Evolutionary conservation across 2,113 vertebrate genomes (phyloP).

Genomic region (Aspiorhynchus laticeps): DNA sequence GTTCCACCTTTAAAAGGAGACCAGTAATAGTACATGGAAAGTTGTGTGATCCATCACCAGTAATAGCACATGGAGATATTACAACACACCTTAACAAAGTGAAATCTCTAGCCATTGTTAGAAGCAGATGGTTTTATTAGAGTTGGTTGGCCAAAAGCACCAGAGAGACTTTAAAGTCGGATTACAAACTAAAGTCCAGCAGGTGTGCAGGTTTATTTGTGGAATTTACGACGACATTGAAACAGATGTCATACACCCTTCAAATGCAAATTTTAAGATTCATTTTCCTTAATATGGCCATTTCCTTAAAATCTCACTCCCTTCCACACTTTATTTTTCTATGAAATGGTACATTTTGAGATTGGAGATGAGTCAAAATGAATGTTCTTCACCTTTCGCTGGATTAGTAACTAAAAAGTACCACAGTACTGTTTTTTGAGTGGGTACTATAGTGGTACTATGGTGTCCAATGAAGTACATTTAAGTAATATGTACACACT

Average conservation of each 20-base stretch:
- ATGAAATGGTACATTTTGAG: neutral
- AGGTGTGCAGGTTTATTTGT: constrained; percentile 25
- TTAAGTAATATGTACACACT: neutral
- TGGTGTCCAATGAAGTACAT: no score
- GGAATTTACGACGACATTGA: neutral
- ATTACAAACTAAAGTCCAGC: constrained; percentile 27
- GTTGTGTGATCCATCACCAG: constrained; percentile 15
- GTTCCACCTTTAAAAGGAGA: neutral
- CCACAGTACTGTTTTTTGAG: neutral
- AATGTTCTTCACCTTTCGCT: neutral
- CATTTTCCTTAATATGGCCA: neutral
- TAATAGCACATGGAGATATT: constrained; percentile 8
- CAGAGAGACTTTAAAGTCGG: constrained; percentile 19
- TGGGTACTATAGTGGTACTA: neutral
- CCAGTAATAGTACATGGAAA: neutral
- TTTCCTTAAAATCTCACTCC: neutral
- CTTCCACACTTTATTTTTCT: neutral
- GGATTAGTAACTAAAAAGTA: neutral
- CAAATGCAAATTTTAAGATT: neutral
- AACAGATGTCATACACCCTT: neutral
- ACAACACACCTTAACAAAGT: neutral
- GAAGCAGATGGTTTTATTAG: constrained; percentile 31
- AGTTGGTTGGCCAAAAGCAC: constrained; percentile 25
- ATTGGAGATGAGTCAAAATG: neutral
- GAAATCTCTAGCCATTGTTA: constrained; percentile 17